Conservation (phyloP, 2,797 vertebrate genomes). For the Sarcophilus harrisii region DNA sequence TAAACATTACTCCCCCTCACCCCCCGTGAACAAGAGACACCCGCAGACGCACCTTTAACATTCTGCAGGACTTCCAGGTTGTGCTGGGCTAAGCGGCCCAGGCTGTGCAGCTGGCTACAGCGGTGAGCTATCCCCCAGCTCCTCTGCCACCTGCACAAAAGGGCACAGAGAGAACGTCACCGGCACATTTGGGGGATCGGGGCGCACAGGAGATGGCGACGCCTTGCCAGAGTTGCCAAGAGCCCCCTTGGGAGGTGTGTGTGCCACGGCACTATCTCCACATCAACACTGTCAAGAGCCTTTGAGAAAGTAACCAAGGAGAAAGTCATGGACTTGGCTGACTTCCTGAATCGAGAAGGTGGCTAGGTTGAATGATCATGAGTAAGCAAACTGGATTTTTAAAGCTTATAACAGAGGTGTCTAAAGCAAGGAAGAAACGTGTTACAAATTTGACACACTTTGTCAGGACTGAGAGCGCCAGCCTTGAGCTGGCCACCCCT, state of each 20-base stretch:
- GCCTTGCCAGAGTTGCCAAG: neutral
- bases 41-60: slow-evolving; percentile 89
- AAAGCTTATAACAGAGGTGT: slow-evolving; percentile 35
- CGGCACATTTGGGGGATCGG: rapidly evolving
- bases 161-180: neutral
- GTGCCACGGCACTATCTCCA: neutral
- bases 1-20: too few relatives aligned
- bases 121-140: slow-evolving; percentile 96
- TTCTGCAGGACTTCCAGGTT: slow-evolving; percentile 89
- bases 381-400: neutral
- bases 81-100: slow-evolving; percentile 93
- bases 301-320: neutral
- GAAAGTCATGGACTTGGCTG: neutral
- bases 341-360: slow-evolving; percentile 6
- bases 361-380: neutral
- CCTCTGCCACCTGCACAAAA: slow-evolving; percentile 94
- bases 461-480: neutral
- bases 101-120: slow-evolving; percentile 94
- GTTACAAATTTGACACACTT: neutral
- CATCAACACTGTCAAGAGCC: neutral
- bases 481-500: neutral
- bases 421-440: neutral
- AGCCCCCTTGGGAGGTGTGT: neutral
- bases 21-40: too few relatives aligned
- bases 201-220: rapidly evolving